These are phyloP conservation scores for Ramazzottius varieornatus DNA, from an alignment of 2,888 invertebrate species.

Conservation along the genomic window DNA sequence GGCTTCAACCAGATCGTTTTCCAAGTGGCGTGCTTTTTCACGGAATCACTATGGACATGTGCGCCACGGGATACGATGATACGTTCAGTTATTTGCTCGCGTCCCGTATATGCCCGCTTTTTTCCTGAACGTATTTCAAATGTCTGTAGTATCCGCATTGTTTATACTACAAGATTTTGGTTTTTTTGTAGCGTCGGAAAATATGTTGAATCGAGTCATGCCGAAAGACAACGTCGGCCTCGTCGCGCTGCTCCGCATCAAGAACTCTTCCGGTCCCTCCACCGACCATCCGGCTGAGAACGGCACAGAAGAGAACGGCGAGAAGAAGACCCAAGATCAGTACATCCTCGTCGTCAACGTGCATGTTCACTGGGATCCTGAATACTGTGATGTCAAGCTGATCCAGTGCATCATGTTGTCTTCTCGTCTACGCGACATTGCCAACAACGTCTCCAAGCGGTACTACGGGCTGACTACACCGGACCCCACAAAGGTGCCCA, in stretches of 20 bases:
- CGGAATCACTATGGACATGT: no score
- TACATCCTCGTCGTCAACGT: constrained; percentile 78
- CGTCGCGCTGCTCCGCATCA: constrained; percentile 75
- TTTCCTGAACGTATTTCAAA: no score
- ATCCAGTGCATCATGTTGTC: constrained; percentile 59
- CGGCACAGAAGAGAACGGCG: background rate
- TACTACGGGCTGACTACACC: background rate
- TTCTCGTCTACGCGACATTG: background rate
- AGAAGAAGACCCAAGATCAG: constrained; percentile 24
- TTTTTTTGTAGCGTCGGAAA: constrained; percentile 83
- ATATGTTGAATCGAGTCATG: constrained; percentile 95
- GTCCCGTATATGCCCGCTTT: background rate
- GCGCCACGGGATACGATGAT: no score
- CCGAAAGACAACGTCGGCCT: constrained; percentile 95
- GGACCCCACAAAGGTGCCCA: background rate
- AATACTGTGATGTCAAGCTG: constrained; percentile 93
- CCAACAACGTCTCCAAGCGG: background rate
- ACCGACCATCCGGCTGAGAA: no score
- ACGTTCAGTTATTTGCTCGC: no score
- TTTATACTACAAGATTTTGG: no score
- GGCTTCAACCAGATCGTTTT: no score
- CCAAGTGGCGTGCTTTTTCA: no score
- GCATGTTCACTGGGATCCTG: constrained; percentile 99
- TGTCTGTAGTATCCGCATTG: no score
- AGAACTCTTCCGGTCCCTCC: constrained; percentile 40